These are phyloP conservation scores for Antheraea pernyi DNA, from an alignment of 1,140 invertebrate genomes.

Conservation along the genomic window DNA sequence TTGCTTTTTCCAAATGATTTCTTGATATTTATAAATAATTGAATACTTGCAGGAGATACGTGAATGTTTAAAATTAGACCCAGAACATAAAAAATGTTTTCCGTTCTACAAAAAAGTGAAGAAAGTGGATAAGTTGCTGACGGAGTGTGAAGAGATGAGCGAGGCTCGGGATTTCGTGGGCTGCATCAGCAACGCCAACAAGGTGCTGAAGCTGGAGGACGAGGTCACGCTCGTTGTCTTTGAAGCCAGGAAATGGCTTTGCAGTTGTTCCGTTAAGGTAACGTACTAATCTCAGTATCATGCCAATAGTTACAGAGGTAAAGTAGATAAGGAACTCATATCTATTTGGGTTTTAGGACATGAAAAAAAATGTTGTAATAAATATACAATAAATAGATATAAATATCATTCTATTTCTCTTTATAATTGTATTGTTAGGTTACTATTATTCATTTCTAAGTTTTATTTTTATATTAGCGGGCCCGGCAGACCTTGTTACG, in stretches of 20 bases:
- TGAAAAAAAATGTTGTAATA: too few relatives aligned
- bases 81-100: conserved; percentile 97
- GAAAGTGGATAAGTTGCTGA: conserved; percentile 94
- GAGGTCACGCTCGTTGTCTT: conserved; percentile 86
- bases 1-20: too few relatives aligned
- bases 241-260: conserved; percentile 86
- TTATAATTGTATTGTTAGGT: too few relatives aligned
- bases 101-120: conserved; percentile 98
- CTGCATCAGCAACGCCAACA: conserved; percentile 88
- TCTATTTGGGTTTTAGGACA: too few relatives aligned
- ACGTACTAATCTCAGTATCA: neutral
- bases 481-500: too few relatives aligned
- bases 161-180: conserved; percentile 85
- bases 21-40: too few relatives aligned
- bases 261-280: conserved; percentile 85
- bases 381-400: too few relatives aligned
- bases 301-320: too few relatives aligned
- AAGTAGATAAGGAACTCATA: too few relatives aligned
- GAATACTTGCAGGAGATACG: conserved; percentile 90
- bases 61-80: conserved; percentile 98
- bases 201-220: conserved; percentile 85
- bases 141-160: conserved; percentile 85
- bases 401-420: too few relatives aligned
- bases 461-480: too few relatives aligned
- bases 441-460: too few relatives aligned